phyloP scores from a whole-genome alignment of 1,140 invertebrate species.

The Microplitis demolitor region DNA sequence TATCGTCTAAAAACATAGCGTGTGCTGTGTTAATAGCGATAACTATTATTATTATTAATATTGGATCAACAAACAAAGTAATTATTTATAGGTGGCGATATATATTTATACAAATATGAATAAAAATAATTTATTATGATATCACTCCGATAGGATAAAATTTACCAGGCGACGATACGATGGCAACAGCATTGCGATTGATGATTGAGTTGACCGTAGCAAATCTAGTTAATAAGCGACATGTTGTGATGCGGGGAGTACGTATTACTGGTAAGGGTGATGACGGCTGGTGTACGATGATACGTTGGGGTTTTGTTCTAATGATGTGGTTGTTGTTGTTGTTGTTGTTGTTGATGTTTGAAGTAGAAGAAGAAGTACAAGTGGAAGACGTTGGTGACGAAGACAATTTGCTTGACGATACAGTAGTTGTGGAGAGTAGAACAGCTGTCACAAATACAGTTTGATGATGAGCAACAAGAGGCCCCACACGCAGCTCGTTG shows the following conservation, averaged over 20 bases:
- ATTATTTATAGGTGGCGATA: slow-evolving; percentile 22
- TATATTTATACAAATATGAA: neutral
- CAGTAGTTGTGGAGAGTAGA: slow-evolving; percentile 42
- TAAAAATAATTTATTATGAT: neutral
- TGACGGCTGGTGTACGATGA: slow-evolving; percentile 56
- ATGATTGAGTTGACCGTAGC: slow-evolving; percentile 55
- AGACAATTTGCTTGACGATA: slow-evolving; percentile 47
- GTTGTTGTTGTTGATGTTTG: slow-evolving; percentile 10
- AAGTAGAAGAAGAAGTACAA: too few species aligned
- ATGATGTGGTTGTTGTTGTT: slow-evolving; percentile 42
- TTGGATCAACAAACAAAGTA: neutral
- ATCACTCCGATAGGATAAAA: slow-evolving; percentile 33
- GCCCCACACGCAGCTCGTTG: slow-evolving; percentile 74
- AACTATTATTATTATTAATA: neutral
- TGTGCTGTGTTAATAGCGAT: slow-evolving; percentile 31
- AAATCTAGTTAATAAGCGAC: slow-evolving; percentile 61
- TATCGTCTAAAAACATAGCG: slow-evolving; percentile 22
- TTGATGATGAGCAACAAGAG: slow-evolving; percentile 71
- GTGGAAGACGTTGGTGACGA: neutral
- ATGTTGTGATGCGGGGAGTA: slow-evolving; percentile 57
- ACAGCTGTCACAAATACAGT: slow-evolving; percentile 71
- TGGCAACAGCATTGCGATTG: slow-evolving; percentile 51
- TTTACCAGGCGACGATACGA: slow-evolving; percentile 54
- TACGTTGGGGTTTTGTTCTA: slow-evolving; percentile 57
- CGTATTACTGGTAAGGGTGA: slow-evolving; percentile 60